A percentile compares a stretch with the other conserved stretches of the same genome.
Evolutionary conservation across 2,888 invertebrate species (phyloP).

Genomic region (Lissonota sp.): DNA sequence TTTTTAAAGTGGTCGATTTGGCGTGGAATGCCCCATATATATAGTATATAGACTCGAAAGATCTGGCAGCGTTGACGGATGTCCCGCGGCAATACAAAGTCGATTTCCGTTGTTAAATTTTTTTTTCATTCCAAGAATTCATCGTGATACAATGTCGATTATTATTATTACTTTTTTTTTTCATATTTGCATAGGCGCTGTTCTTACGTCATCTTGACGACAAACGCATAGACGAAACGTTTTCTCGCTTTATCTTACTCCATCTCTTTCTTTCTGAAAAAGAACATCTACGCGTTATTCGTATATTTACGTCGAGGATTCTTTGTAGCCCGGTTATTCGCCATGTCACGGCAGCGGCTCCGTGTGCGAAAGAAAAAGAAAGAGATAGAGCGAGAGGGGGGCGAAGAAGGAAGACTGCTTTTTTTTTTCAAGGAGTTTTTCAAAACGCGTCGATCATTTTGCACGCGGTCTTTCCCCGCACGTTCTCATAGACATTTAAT

Average conservation of each 20-base stretch:
- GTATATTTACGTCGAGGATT: conserved; percentile 17
- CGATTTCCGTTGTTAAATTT: background rate
- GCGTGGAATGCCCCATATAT: too few relatives aligned
- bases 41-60: conserved; percentile 1
- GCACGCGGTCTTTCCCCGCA: conserved; percentile 35
- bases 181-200: conserved; percentile 31
- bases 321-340: conserved; percentile 46
- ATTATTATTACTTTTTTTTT: background rate
- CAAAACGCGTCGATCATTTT: conserved; percentile 39
- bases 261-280: background rate
- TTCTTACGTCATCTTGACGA: conserved; percentile 68
- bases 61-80: conserved; percentile 65
- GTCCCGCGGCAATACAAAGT: conserved; percentile 37
- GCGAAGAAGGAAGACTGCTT: too few relatives aligned
- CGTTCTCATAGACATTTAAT: conserved; percentile 1
- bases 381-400: background rate
- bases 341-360: conserved; percentile 43
- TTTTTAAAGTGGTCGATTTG: too few relatives aligned
- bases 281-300: conserved; percentile 34
- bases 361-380: background rate
- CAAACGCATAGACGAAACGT: conserved; percentile 47
- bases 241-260: background rate
- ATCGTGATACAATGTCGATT: conserved; percentile 6
- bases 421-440: background rate
- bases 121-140: background rate